Base-by-base conservation (phyloP, 2,113 vertebrate species). In the Syngnathus typhle region DNA sequence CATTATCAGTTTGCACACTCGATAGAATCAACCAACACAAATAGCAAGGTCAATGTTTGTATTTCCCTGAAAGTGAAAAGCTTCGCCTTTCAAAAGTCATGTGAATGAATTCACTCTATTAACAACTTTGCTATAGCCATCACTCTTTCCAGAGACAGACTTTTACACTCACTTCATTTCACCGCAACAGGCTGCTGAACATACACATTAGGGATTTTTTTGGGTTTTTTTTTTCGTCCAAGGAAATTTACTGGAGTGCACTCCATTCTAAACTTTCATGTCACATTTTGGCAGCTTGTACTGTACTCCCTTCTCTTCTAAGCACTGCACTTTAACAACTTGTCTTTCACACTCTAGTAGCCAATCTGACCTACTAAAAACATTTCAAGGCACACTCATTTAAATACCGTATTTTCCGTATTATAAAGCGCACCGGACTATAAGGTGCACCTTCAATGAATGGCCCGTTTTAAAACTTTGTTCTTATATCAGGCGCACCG, bases 141-240 rank as follows among this genome's bases (percentile, higher is more conserved):
- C 59, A 60, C 19, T 60, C 59, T 60, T 60, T 19, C 59, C 5
- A 19, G 7, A 13, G 59, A 60, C 37, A 60, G 58, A 1, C 18
- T 60, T 60, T 59, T 59, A 37, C 21, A 55, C 52, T 38, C 58
- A 37, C 58, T 60, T 38, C 58, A 8, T 60, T 37, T 55, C 52
- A 10, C 21, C 27, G 11, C 52, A 55, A 32, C 52, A 38, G 18
- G 58, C 58, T 39, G 37, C 58, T 60, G 58, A 60, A 37, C 59
- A 60, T 4, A 19, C 21, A 41, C 59, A 60, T 60, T 37, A 60
- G 9, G 18, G 18, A n/a, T 60, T 60, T 7, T n/a, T 41, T 19
- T 41, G 12, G 11, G 23, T 21, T 10, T n/a, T 27, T 23, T 27
- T 55, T 55, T 13, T n/a, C n/a, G n/a, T n/a, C 6, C 4, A 55